phyloP scores from a whole-genome alignment of 2,888 invertebrate species.

The Ceriagrion tenellum region DNA sequence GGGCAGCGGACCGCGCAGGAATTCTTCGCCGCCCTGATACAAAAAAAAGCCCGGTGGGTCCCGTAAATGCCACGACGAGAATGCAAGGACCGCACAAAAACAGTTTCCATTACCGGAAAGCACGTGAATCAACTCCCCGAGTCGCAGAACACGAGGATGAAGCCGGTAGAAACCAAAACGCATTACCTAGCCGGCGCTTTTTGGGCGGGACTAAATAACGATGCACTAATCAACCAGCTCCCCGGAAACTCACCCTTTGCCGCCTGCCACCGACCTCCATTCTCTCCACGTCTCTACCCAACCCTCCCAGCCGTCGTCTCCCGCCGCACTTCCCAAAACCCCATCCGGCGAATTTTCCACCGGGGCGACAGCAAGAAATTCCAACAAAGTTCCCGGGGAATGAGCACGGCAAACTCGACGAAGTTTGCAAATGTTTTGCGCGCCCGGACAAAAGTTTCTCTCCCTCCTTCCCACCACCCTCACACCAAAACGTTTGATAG shows the following conservation, averaged over 20 bases:
- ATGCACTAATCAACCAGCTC: slow-evolving; percentile 37
- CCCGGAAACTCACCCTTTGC: background rate
- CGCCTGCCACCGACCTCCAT: background rate
- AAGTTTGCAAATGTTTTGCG: slow-evolving; percentile 64
- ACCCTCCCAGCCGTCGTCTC: background rate
- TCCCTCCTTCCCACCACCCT: background rate
- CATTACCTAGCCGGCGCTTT: background rate
- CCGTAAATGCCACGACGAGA: background rate
- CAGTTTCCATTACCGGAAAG: background rate
- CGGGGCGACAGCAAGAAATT: slow-evolving; percentile 54
- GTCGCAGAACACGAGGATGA: background rate
- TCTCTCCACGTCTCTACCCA: background rate
- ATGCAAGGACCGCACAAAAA: background rate
- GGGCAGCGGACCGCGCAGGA: background rate
- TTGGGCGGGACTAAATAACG: slow-evolving; percentile 19
- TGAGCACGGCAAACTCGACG: slow-evolving; percentile 55
- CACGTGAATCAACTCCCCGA: background rate
- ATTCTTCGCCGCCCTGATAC: background rate
- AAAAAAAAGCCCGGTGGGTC: background rate
- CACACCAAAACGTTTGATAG: slow-evolving; percentile 54
- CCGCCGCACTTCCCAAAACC: slow-evolving; percentile 15
- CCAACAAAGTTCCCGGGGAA: slow-evolving; percentile 53
- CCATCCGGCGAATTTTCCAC: slow-evolving; percentile 51
- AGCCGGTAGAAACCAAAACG: background rate
- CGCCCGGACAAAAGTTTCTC: slow-evolving; percentile 46